Evolutionary conservation across 2,797 vertebrate species (phyloP), one percentile per base, ranked within the genome.

Genomic region (Scolopax rusticola): DNA sequence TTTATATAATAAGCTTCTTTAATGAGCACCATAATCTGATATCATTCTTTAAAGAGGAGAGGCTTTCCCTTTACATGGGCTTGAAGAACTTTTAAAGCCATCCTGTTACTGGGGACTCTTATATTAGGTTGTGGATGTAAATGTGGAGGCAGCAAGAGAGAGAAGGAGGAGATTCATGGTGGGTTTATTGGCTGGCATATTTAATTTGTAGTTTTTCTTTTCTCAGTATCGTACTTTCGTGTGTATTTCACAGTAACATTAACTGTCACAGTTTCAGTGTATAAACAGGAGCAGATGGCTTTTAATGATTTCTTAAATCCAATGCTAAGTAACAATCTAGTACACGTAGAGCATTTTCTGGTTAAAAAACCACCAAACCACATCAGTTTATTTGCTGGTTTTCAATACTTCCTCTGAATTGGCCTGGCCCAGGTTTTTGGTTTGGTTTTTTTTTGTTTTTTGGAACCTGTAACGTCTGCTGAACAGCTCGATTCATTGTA

Each of bases 241-340:
- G 30, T 84, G 50, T 77, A 15, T 90, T 96, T 90, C 88, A 53
- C 79, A 36, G 23, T 73, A 40, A 32, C 8, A 63, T 88, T 74
- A 70, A 63, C 68, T 81, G 65, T 77, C 61, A 50, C 57, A 5
- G 40, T 77, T 92, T 40, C 87, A 47, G n/a, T 76, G 15, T 54
- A 59, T 43, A 69, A 89, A 84, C 24, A 90, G 67, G 59, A 94
- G 54, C 75, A 94, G 87, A 79, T 92, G 92, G 47, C 85, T 95
- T 76, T 53, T 68, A 81, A 79, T 53, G 71, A 85, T 80, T 92
- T 68, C 86, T 69, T 86, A 63, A 88, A 90, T 48, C 19, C 84
- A 47, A 51, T 65, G 47, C 54, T 75, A 50, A 78, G 56, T 71
- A 79, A 82, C 47, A 7, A 18, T 56, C 43, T 47, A 76, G 50